A percentile compares a stretch with the other conserved stretches of the same genome.
These are phyloP conservation scores for Adelges cooleyi DNA, from an alignment of 1,140 invertebrate genomes.

Conservation along the genomic window DNA sequence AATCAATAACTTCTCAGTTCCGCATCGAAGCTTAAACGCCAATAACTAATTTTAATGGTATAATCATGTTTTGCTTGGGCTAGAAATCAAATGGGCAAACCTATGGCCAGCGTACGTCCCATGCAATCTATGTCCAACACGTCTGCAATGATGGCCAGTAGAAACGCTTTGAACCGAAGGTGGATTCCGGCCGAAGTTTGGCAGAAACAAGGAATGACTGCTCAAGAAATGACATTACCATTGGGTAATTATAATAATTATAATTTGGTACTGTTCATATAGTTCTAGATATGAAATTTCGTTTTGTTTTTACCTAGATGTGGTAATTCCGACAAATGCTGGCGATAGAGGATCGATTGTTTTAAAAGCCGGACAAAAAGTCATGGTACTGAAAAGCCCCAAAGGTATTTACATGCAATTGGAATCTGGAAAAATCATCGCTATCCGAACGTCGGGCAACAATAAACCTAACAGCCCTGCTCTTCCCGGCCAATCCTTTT, in stretches of 20 bases:
- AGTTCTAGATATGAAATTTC: neutral
- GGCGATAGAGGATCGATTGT: slow-evolving; percentile 71
- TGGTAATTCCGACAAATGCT: slow-evolving; percentile 83
- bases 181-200: slow-evolving; percentile 81
- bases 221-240: slow-evolving; percentile 84
- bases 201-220: slow-evolving; percentile 84
- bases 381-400: slow-evolving; percentile 85
- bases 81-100: slow-evolving; percentile 37
- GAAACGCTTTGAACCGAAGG: slow-evolving; percentile 38
- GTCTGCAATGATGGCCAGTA: slow-evolving; percentile 27
- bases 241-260: slow-evolving; percentile 44
- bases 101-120: slow-evolving; percentile 45
- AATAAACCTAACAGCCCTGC: neutral
- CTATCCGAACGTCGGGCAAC: slow-evolving; percentile 59
- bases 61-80: neutral
- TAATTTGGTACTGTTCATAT: neutral
- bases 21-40: no score
- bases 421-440: slow-evolving; percentile 90
- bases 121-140: slow-evolving; percentile 40
- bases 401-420: slow-evolving; percentile 93
- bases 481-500: neutral
- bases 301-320: slow-evolving; percentile 48
- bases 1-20: no score
- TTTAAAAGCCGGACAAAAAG: slow-evolving; percentile 80
- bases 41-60: neutral